Evolutionary conservation across 2,113 vertebrate species (phyloP), one percentile per base, ranked within the genome.

Genomic region (Malurus alboscapulatus): DNA sequence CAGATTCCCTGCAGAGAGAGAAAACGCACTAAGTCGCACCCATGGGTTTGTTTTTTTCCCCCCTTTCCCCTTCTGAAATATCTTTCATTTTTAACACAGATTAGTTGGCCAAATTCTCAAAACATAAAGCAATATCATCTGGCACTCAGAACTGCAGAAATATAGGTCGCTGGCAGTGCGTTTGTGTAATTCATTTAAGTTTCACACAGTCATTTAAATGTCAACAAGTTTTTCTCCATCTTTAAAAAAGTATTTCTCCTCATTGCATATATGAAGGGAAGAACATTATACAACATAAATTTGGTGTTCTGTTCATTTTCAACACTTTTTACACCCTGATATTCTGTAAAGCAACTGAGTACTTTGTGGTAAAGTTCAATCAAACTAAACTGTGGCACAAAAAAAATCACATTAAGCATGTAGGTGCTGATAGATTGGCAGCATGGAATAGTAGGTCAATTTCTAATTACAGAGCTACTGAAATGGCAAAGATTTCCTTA

Each of bases 41-140:
- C 19, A 25, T 17, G 7, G 4, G 4, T 26, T 66, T 48, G 4
- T 18, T 20, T 47, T 1, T 45, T 66, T 29, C 36, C 61, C 54
- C 9, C 3, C 3, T 27, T 82, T 26, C 4, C 15, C 9, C 30
- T 74, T 27, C 13, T 42, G 32, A 26, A 76, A 29, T 34, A 34
- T 10, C n/a, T 51, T 50, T 58, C 29, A 4, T 54, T 84, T 91
- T 80, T 53, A 51, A 74, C 59, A 66, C 44, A 59, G 65, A 55
- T 51, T 87, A 32, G 75, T 40, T 88, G 89, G 68, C 84, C 88
- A 72, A 81, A 78, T 73, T 89, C 76, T 95, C 92, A 85, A 76
- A 61, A 76, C 55, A 62, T 11, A 45, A 12, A 47, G 42, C 51
- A 57, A 3, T 22, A 34, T 30, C 12, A 2, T 59, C 42, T 30